phyloP scores from a whole-genome alignment of 1,140 invertebrate genomes.

The Ganaspis sp. region DNA sequence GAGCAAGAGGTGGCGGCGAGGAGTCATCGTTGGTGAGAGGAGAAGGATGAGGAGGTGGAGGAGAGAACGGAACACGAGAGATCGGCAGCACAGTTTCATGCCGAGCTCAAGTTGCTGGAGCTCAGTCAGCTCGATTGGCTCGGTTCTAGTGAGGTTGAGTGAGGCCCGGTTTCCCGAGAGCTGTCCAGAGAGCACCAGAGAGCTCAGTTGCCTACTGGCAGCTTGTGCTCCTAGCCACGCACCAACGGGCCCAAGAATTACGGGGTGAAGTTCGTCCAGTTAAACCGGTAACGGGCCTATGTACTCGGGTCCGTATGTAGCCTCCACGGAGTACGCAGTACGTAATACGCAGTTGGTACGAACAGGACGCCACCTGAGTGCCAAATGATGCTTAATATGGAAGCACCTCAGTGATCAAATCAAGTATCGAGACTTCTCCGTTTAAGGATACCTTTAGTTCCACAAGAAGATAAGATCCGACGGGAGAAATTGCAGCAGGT shows the following conservation, averaged over 20 bases:
- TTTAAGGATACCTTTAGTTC: background rate
- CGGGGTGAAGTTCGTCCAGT: slow-evolving; percentile 28
- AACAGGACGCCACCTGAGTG: slow-evolving; percentile 26
- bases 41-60: slow-evolving; percentile 46
- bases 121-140: slow-evolving; percentile 56
- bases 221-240: slow-evolving; percentile 19
- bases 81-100: slow-evolving; percentile 73
- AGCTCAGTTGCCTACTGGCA: slow-evolving; percentile 28
- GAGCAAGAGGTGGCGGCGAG: slow-evolving; percentile 46
- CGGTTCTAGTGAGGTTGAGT: slow-evolving; percentile 40
- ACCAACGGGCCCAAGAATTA: slow-evolving; percentile 12
- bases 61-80: slow-evolving; percentile 69
- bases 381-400: slow-evolving; percentile 25
- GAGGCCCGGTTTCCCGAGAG: slow-evolving; percentile 30
- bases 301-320: slow-evolving; percentile 15
- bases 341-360: slow-evolving; percentile 28
- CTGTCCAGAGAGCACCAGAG: background rate
- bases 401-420: slow-evolving; percentile 13
- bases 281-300: slow-evolving; percentile 29
- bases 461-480: background rate
- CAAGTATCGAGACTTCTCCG: background rate
- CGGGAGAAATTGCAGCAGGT: background rate
- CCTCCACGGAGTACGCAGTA: slow-evolving; percentile 14
- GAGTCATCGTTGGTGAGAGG: slow-evolving; percentile 45
- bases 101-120: slow-evolving; percentile 60